Base-by-base conservation (phyloP, 2,888 invertebrate genomes). In the Gastracanthus pulcherrimus region DNA sequence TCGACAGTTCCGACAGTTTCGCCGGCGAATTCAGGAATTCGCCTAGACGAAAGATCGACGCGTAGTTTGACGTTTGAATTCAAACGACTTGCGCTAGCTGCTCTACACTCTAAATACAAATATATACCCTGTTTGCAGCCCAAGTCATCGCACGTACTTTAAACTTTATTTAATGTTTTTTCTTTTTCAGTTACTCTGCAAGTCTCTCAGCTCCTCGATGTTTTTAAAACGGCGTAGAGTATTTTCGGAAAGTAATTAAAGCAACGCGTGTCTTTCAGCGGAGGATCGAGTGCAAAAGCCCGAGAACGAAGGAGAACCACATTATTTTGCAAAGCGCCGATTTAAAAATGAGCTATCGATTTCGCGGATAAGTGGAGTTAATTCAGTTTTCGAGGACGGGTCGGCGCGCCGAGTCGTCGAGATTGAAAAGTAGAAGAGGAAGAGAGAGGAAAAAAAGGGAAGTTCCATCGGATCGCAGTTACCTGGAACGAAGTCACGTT, bases 1-100 rank as follows among this genome's bases (percentile, higher is more conserved):
- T 89, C 88, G 89, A 89, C 89, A 77, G 88, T 89, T 89, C 85
- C 87, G 88, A 89, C 88, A 88, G 88, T 88, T 89, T 86, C 86
- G 86, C 85, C 7, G 60, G 6, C 23, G 67, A 71, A 74, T 75
- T 76, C 71, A 51, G 70, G 38, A 74, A 77, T 76, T 82, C 19
- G 45, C 48, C 36, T 34, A 69, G 81, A 75, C 76, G 72, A 72
- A 76, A 80, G 80, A 80, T 82, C 72, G 76, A 80, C 74, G 67
- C 69, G 64, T n/a, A n/a, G n/a, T 69, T 76, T 70, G 80, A 80
- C 77, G 60, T 70, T 60, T 77, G 77, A 67, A 76, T 77, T 76
- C 69, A 62, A 75, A 69, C 69, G 58, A 60, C 69, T 60, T 34
- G 34, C 19, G 41, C 41, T n/a, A n/a, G n/a, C n/a, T n/a, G n/a